A percentile compares a stretch with the other conserved stretches of the same genome.
phyloP scores from a whole-genome alignment of 2,888 invertebrate species.

The Ophioninae sp. region DNA sequence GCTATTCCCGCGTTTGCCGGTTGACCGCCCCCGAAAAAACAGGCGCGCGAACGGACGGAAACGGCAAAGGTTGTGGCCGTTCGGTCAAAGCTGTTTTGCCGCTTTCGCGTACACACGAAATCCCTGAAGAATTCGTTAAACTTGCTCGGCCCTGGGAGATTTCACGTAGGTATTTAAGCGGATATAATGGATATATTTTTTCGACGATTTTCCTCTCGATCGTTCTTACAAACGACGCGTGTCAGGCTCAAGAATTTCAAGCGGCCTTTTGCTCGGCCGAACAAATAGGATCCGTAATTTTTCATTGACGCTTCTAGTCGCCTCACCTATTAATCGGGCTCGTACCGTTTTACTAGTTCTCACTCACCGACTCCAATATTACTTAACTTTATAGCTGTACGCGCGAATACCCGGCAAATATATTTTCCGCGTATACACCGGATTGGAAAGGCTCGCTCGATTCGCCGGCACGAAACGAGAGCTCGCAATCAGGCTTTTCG shows the following conservation, averaged over 20 bases:
- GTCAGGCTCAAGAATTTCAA: not conserved
- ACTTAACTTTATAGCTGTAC: not conserved
- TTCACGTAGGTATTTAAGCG: not conserved
- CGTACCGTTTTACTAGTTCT: not conserved
- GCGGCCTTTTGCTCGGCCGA: not conserved
- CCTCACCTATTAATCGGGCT: not conserved
- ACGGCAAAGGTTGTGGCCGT: not conserved
- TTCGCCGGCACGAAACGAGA: conserved; percentile 33
- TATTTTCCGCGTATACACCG: not conserved
- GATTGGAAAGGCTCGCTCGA: conserved; percentile 25
- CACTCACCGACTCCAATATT: too few species aligned
- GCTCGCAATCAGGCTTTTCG: conserved; percentile 56
- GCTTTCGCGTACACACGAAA: not conserved
- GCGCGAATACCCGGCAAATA: not conserved
- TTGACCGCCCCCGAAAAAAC: not conserved
- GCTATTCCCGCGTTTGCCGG: not conserved
- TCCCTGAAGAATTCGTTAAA: not conserved
- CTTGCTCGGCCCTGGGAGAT: not conserved
- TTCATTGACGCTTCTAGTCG: not conserved
- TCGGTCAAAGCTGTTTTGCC: not conserved
- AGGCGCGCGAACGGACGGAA: not conserved
- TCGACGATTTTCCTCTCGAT: not conserved
- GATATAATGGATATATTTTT: conserved; percentile 19
- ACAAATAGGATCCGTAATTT: not conserved
- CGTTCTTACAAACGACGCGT: not conserved